phyloP scores from a whole-genome alignment of 2,888 invertebrate species.

The Tuberolachnus salignus region DNA sequence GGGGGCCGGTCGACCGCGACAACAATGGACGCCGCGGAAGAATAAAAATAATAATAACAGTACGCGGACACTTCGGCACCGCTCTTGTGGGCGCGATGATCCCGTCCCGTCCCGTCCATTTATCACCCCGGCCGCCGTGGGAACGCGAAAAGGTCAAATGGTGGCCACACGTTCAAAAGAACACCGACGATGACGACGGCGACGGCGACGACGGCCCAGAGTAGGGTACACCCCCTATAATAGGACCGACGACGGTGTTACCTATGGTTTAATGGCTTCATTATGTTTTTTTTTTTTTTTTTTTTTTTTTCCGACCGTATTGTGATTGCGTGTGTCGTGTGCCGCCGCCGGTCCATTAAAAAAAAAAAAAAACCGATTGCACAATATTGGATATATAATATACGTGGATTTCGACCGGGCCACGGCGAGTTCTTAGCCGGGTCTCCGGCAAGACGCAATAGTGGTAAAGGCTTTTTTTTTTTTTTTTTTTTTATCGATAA shows the following conservation, averaged over 20 bases:
- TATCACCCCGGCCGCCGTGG: slow-evolving; percentile 41
- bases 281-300: too few relatives aligned
- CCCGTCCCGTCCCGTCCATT: background rate
- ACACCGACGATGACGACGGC: background rate
- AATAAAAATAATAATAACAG: too few relatives aligned
- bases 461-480: too few relatives aligned
- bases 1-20: too few relatives aligned
- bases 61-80: background rate
- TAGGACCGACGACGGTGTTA: background rate
- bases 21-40: too few relatives aligned
- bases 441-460: too few relatives aligned
- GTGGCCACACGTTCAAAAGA: slow-evolving; percentile 3
- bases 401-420: background rate
- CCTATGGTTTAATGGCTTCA: slow-evolving; percentile 42
- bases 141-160: slow-evolving; percentile 54
- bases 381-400: background rate
- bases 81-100: background rate
- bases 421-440: background rate
- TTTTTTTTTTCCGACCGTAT: too few relatives aligned
- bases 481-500: too few relatives aligned
- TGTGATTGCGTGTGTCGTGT: slow-evolving; percentile 5
- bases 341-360: slow-evolving; percentile 36
- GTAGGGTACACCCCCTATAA: background rate
- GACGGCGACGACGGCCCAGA: background rate
- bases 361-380: background rate